These are phyloP conservation scores for Drosophila gaucha DNA, from an alignment of 2,888 invertebrate species.

Conservation along the genomic window DNA sequence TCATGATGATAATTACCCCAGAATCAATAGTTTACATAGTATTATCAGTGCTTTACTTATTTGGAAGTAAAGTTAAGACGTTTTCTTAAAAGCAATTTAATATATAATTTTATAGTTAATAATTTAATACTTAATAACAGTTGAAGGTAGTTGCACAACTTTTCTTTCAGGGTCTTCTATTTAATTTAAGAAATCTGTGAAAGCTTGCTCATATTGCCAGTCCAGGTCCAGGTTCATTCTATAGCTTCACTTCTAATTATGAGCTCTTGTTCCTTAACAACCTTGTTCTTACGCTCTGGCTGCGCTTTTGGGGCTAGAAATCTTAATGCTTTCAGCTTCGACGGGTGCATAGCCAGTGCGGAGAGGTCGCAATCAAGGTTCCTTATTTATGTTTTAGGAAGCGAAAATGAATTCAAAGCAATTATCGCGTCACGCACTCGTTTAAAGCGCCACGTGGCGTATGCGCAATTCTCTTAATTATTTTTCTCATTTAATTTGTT, in stretches of 20 bases:
- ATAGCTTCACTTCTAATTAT: conserved; percentile 17
- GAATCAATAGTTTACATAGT: too few relatives aligned
- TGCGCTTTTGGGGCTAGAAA: conserved; percentile 26
- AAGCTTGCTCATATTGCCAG: background rate
- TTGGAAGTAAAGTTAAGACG: too few relatives aligned
- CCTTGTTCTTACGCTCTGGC: conserved; percentile 15
- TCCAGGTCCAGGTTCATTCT: background rate
- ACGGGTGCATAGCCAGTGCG: conserved; percentile 22
- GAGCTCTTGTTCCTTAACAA: conserved; percentile 21
- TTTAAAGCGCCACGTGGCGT: conserved; percentile 47
- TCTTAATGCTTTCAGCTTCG: conserved; percentile 54
- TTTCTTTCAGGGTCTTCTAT: too few relatives aligned
- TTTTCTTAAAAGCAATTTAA: too few relatives aligned
- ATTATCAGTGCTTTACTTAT: too few relatives aligned
- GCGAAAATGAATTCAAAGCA: conserved; percentile 71
- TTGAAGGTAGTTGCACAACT: too few relatives aligned
- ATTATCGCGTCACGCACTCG: conserved; percentile 64
- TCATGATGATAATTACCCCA: background rate
- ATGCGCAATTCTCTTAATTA: conserved; percentile 47
- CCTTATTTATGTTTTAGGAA: conserved; percentile 57
- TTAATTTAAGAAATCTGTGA: too few relatives aligned
- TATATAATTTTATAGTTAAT: too few relatives aligned
- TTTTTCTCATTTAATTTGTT: background rate
- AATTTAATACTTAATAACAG: too few relatives aligned
- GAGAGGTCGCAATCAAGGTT: conserved; percentile 29